Percentiles rank a stretch among this genome's conserved stretches.
phyloP scores from a whole-genome alignment of 1,140 invertebrate species.

The Cotesia glomerata region DNA sequence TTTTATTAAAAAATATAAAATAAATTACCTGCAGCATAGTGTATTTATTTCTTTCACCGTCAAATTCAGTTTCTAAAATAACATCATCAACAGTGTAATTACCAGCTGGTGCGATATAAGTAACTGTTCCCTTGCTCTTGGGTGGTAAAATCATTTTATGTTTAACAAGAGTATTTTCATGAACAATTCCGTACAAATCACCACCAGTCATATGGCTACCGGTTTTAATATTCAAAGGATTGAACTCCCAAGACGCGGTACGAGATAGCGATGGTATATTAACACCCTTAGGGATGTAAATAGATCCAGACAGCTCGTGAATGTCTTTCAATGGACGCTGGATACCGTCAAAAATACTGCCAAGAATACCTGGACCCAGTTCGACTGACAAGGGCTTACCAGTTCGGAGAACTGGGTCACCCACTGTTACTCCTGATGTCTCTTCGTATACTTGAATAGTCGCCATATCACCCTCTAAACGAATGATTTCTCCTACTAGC shows the following conservation, averaged over 20 bases:
- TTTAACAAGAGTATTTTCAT: constrained; percentile 97
- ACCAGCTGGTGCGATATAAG: constrained; percentile 92
- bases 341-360: constrained; percentile 99
- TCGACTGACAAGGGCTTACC: constrained; percentile 98
- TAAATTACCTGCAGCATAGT: constrained; percentile 81
- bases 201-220: constrained; percentile 95
- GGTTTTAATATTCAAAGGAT: constrained; percentile 85
- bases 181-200: constrained; percentile 94
- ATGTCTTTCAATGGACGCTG: constrained; percentile 98
- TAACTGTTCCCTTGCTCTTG: constrained; percentile 93
- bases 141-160: constrained; percentile 96
- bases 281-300: constrained; percentile 99
- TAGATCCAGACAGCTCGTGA: constrained; percentile 89
- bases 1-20: too few relatives aligned
- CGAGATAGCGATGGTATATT: constrained; percentile 91
- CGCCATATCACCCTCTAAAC: constrained; percentile 98
- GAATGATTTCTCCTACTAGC: constrained; percentile 99
- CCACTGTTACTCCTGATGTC: constrained; percentile 98
- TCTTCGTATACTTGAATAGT: constrained; percentile 99
- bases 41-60: constrained; percentile 91
- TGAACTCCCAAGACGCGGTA: constrained; percentile 90
- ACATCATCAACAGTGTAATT: constrained; percentile 94
- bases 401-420: constrained; percentile 97
- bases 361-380: constrained; percentile 98
- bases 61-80: constrained; percentile 97